A percentile compares a stretch with the other conserved stretches of the same genome.
These are phyloP conservation scores for Orientallactaga sibirica DNA, from an alignment of 2,797 vertebrate genomes.

Conservation along the genomic window DNA sequence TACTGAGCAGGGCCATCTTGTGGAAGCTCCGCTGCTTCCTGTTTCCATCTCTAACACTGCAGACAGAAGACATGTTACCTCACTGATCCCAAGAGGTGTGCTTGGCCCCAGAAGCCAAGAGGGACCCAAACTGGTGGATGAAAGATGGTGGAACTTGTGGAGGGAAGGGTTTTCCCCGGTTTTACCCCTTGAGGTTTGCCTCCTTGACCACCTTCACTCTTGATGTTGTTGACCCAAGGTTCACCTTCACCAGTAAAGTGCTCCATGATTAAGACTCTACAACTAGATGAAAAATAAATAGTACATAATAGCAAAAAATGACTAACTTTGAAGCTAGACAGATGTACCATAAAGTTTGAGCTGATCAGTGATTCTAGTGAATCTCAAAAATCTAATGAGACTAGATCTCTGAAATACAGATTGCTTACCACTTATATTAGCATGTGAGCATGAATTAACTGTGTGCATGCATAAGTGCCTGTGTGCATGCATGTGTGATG, in stretches of 20 bases:
- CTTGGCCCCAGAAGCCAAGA: conserved; percentile 35
- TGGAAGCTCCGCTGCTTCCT: conserved; percentile 75
- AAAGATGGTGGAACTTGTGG: neutral
- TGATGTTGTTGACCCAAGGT: conserved; percentile 38
- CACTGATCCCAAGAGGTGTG: conserved; percentile 62
- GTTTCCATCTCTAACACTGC: conserved; percentile 75
- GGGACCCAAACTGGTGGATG: neutral
- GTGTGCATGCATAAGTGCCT: neutral
- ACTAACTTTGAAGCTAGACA: neutral
- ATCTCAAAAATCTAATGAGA: conserved; percentile 9
- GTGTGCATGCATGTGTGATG: neutral
- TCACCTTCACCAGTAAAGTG: conserved; percentile 72
- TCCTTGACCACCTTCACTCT: neutral
- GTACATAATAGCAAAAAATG: neutral
- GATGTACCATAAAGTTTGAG: neutral
- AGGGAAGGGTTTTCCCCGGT: conserved; percentile 17
- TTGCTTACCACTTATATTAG: neutral
- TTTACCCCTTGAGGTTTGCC: conserved; percentile 22
- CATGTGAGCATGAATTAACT: neutral
- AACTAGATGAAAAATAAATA: neutral
- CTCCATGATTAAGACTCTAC: conserved; percentile 57
- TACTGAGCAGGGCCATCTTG: conserved; percentile 69
- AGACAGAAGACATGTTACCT: conserved; percentile 78
- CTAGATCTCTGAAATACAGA: neutral
- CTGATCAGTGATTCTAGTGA: neutral